Evolutionary conservation across 2,888 invertebrate species (phyloP), one percentile per base, ranked within the genome.

Genomic region (Drosophila helvetica): DNA sequence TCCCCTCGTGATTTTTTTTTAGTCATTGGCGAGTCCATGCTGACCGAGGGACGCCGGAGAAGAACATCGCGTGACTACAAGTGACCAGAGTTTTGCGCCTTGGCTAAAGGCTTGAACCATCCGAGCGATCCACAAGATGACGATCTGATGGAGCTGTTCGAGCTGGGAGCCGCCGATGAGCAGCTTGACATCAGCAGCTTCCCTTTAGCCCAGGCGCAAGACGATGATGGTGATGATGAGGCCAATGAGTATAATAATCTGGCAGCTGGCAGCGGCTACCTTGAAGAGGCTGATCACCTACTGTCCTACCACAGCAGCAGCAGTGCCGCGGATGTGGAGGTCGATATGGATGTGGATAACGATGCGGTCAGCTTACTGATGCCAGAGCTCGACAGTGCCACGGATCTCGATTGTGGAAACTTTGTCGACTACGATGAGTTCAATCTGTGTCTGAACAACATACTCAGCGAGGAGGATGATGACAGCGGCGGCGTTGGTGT

Each of bases 21-120:
- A 91, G 91, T 90, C 70, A 91, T 92, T 69, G 90, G 90, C 38
- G 92, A 92, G 75, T 84, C 89, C 38, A 81, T 88, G 75, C 54
- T 91, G 72, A 90, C 88, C 70, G 92, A 91, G 82, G 91, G 91
- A 76, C 90, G 92, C 82, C 93, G 95, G 89, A 93, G 95, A 90
- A 94, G 95, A 90, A 93, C 93, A 82, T 95, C 95, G 76, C 94
- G 95, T 92, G 95, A 95, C 93, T 95, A 94, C 93, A 95, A 95
- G 95, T 95, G 95, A 95, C 94, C 93, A 92, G 90, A 93, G 93
- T 93, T 93, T 92, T 91, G 92, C 92, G 91, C 90, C 90, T 91
- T 92, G 92, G 90, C 92, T 91, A 91, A 82, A 75, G 79, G 78
- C 74, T 71, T 82, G 59, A 85, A 79, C 73, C 75, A 83, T 73